These are phyloP conservation scores for Ochlodes sylvanus DNA, from an alignment of 2,888 invertebrate genomes.

Conservation along the genomic window DNA sequence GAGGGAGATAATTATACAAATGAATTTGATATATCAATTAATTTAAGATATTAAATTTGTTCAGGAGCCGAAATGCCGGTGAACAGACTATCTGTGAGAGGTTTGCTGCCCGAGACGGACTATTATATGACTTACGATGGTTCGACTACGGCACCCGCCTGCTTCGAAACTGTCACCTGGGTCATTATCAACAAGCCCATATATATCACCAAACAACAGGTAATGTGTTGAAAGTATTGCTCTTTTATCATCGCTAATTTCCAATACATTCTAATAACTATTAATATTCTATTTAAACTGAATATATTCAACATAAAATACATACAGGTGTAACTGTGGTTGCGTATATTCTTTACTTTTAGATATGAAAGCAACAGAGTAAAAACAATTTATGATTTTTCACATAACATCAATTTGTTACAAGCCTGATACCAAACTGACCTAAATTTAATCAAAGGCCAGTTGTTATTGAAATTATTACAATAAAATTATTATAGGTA, in stretches of 20 bases:
- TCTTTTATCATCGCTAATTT: background rate
- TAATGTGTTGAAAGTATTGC: conserved; percentile 59
- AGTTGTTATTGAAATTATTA: too few species aligned
- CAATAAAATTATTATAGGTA: too few species aligned
- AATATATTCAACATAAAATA: too few species aligned
- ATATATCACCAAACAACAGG: conserved; percentile 99
- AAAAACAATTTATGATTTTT: too few species aligned
- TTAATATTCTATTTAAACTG: background rate
- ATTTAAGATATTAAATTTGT: background rate
- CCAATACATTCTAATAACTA: background rate
- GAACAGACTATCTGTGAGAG: conserved; percentile 93
- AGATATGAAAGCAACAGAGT: too few species aligned
- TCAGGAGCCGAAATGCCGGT: conserved; percentile 92
- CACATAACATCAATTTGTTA: too few species aligned
- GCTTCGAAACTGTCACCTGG: conserved; percentile 99
- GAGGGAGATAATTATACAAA: too few species aligned
- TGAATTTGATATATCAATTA: background rate
- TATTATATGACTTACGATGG: conserved; percentile 99
- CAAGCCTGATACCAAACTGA: too few species aligned
- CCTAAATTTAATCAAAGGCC: too few species aligned
- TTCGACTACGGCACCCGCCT: conserved; percentile 98
- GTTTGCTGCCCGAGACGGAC: conserved; percentile 95
- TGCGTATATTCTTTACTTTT: too few species aligned
- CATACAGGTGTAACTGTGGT: too few species aligned
- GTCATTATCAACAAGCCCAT: conserved; percentile 98